Conservation (phyloP, 2,888 invertebrate species). For the Drosophila melanocephala region DNA sequence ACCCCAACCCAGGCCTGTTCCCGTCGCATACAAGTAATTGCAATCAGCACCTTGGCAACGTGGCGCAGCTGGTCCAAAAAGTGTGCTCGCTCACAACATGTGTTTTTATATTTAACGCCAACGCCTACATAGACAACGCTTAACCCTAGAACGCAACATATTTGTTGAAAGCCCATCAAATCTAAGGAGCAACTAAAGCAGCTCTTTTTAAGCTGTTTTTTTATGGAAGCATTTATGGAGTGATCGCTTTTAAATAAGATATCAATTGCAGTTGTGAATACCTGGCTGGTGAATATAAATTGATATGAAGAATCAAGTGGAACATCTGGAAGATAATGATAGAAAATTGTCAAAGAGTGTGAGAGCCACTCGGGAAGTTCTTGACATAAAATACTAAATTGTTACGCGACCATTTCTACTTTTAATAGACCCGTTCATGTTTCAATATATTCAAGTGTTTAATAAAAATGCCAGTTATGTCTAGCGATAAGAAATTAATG, state of each 20-base stretch:
- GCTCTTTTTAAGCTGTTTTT: background rate
- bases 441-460: background rate
- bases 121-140: conserved; percentile 18
- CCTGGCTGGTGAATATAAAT: background rate
- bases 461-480: background rate
- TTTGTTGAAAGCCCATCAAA: background rate
- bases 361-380: background rate
- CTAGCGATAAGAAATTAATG: background rate
- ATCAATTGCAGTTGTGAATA: background rate
- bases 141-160: conserved; percentile 33
- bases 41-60: conserved; percentile 77
- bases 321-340: background rate
- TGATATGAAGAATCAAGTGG: background rate
- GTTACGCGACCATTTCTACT: background rate
- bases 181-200: background rate
- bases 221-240: background rate
- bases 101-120: conserved; percentile 63
- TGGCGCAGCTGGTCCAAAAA: conserved; percentile 63
- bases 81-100: conserved; percentile 38
- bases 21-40: conserved; percentile 64
- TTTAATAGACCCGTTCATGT: background rate
- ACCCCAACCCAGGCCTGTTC: background rate
- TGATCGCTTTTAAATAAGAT: background rate
- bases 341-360: background rate
- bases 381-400: background rate